phyloP scores from a whole-genome alignment of 2,113 vertebrate genomes.

The Danionella cerebrum region DNA sequence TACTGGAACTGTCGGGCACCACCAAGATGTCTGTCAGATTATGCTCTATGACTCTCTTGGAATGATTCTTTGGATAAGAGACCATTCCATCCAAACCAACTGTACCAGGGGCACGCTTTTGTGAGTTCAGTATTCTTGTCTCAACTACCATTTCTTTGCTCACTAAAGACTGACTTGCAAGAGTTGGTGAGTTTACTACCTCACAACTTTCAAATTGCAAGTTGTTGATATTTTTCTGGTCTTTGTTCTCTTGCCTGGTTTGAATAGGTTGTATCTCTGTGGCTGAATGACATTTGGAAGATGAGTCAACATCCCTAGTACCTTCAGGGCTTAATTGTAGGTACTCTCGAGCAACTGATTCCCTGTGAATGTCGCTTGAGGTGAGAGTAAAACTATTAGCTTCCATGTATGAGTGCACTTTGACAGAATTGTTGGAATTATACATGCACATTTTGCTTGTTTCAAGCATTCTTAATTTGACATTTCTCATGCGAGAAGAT shows the following conservation, averaged over 20 bases:
- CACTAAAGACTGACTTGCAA: constrained; percentile 32
- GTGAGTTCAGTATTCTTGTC: constrained; percentile 26
- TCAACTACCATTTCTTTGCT: constrained; percentile 15
- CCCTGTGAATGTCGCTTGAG: constrained; percentile 11
- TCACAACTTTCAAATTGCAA: neutral
- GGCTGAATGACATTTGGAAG: constrained; percentile 24
- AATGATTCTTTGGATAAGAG: constrained; percentile 30
- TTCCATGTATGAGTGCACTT: constrained; percentile 37
- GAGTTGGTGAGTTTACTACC: constrained; percentile 35
- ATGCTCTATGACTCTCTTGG: constrained; percentile 41
- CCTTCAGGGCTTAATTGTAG: constrained; percentile 53
- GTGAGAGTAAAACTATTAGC: constrained; percentile 28
- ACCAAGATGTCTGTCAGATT: constrained; percentile 30
- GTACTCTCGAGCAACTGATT: constrained; percentile 46
- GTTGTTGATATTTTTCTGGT: constrained; percentile 27
- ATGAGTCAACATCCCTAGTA: constrained; percentile 30
- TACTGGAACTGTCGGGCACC: constrained; percentile 56
- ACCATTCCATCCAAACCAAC: constrained; percentile 36
- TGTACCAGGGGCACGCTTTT: constrained; percentile 26
- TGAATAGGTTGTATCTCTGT: constrained; percentile 40
- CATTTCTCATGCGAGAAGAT: constrained; percentile 38
- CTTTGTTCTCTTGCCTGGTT: constrained; percentile 28
- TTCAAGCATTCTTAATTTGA: constrained; percentile 41
- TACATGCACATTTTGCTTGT: constrained; percentile 49
- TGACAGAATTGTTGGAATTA: constrained; percentile 42